These are phyloP conservation scores for Eulithis prunata DNA, from an alignment of 2,888 invertebrate species.

Conservation along the genomic window DNA sequence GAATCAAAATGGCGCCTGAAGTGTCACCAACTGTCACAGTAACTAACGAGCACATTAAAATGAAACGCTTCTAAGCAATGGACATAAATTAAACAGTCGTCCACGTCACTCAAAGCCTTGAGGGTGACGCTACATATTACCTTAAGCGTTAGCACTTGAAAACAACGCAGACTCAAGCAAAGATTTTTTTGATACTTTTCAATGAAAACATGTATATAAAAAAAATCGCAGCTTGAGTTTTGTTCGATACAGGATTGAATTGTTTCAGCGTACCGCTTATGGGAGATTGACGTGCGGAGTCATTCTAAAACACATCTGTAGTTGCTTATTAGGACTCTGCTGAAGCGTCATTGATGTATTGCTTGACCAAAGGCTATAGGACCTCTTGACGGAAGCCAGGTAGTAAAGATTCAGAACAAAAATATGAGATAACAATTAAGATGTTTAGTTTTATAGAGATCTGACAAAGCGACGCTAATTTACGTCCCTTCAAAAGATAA, in stretches of 20 bases:
- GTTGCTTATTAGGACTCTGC: not conserved
- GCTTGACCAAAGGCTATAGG: constrained; percentile 20
- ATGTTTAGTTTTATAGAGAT: constrained; percentile 80
- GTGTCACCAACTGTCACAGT: constrained; percentile 76
- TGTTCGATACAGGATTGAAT: too few species aligned
- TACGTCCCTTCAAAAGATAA: constrained; percentile 61
- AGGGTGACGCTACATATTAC: constrained; percentile 3
- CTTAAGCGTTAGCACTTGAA: not conserved
- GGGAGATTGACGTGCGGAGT: too few species aligned
- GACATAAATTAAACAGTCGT: constrained; percentile 81
- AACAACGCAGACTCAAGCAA: too few species aligned
- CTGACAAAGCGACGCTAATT: constrained; percentile 78
- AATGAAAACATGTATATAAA: too few species aligned
- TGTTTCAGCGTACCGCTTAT: too few species aligned
- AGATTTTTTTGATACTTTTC: too few species aligned
- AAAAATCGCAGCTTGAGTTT: too few species aligned
- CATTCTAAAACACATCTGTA: too few species aligned
- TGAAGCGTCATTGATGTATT: constrained; percentile 33
- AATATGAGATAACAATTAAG: constrained; percentile 81
- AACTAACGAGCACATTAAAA: constrained; percentile 79
- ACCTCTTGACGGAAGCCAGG: constrained; percentile 78
- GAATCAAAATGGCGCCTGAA: constrained; percentile 78
- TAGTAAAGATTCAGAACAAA: constrained; percentile 81
- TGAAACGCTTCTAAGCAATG: constrained; percentile 70
- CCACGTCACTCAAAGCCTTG: constrained; percentile 77